phyloP scores from a whole-genome alignment of 2,888 invertebrate species.

The Drymonia ruficornis region DNA sequence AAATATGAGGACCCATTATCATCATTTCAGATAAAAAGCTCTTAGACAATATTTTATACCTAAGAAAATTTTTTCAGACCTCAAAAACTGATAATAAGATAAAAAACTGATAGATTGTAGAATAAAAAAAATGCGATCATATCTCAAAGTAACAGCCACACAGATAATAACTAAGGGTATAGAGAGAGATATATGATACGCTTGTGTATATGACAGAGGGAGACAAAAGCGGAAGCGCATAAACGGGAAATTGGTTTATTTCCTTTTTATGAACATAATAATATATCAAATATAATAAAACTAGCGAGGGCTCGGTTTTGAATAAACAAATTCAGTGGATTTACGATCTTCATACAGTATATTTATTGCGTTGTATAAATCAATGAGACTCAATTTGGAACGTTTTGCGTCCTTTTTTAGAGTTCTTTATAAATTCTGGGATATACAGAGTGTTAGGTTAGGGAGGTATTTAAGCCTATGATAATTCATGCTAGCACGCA shows the following conservation, averaged over 20 bases:
- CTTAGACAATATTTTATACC: conserved; percentile 25
- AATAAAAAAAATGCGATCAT: conserved; percentile 38
- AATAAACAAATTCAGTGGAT: conserved; percentile 46
- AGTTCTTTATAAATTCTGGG: too few relatives aligned
- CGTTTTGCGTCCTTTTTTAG: too few relatives aligned
- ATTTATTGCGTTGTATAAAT: conserved; percentile 15
- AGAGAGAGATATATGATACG: conserved; percentile 18
- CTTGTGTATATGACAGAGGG: conserved; percentile 11
- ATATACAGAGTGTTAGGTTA: too few relatives aligned
- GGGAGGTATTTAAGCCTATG: too few relatives aligned
- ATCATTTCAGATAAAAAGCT: conserved; percentile 29
- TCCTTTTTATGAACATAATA: conserved; percentile 49
- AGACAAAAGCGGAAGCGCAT: conserved; percentile 27
- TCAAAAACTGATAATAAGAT: too few relatives aligned
- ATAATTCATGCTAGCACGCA: too few relatives aligned
- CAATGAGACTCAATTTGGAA: conserved; percentile 14
- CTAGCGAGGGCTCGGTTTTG: conserved; percentile 39
- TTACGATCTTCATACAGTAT: conserved; percentile 31
- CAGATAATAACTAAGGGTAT: conserved; percentile 38
- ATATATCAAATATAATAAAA: conserved; percentile 51
- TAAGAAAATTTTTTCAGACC: conserved; percentile 31
- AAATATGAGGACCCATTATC: conserved; percentile 4
- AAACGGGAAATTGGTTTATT: conserved; percentile 42
- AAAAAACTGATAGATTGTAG: too few relatives aligned
- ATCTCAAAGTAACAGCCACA: conserved; percentile 37